Conservation (phyloP, 2,113 vertebrate species). For the Bufo gargarizans region DNA sequence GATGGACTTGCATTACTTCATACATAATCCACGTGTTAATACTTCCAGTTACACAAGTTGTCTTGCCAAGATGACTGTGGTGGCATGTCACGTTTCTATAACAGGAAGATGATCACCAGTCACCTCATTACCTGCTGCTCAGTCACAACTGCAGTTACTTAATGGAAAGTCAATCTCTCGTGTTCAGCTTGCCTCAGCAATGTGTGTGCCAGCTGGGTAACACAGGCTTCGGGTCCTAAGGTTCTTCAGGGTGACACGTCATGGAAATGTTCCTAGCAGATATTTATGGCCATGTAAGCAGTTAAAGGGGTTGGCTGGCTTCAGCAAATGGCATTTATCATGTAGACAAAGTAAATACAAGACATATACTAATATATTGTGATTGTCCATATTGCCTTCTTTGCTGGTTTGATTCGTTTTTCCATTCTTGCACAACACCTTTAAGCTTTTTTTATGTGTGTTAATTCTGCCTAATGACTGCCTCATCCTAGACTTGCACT, state of each 20-base stretch:
- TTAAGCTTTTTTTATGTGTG: background rate
- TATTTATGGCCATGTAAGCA: background rate
- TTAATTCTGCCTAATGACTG: background rate
- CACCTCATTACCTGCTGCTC: constrained; percentile 39
- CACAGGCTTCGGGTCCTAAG: background rate
- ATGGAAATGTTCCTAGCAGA: background rate
- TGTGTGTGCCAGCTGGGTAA: constrained; percentile 25
- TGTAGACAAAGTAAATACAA: no score
- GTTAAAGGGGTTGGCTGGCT: no score
- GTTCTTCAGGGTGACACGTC: constrained; percentile 13
- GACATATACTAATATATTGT: no score
- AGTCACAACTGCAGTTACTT: constrained; percentile 18
- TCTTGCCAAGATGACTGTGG: constrained; percentile 23
- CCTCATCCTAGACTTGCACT: background rate
- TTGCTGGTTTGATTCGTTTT: no score
- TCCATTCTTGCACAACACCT: background rate
- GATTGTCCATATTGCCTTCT: no score
- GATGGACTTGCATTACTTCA: background rate
- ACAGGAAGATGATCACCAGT: constrained; percentile 25
- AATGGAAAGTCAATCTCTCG: constrained; percentile 47
- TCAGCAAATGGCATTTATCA: no score
- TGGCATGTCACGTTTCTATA: constrained; percentile 44
- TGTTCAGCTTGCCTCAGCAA: constrained; percentile 25
- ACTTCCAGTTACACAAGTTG: constrained; percentile 30
- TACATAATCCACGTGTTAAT: constrained; percentile 3